Percentiles rank a stretch among this genome's conserved stretches.
These are phyloP conservation scores for Pangasianodon hypophthalmus DNA, from an alignment of 2,113 vertebrate species.

Conservation along the genomic window DNA sequence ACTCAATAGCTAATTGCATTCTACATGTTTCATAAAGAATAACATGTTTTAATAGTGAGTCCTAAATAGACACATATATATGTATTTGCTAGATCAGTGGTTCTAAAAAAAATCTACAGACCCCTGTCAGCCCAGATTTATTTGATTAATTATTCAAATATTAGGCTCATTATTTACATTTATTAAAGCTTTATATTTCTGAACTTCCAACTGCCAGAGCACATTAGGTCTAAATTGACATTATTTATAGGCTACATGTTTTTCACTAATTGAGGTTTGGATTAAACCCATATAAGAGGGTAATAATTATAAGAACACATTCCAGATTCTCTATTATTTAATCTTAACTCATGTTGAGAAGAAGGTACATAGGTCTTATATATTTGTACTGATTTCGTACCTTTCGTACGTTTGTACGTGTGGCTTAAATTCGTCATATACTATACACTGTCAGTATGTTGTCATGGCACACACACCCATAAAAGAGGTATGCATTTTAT, in stretches of 20 bases:
- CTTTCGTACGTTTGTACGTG: neutral
- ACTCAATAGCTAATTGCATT: neutral
- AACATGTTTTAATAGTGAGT: neutral
- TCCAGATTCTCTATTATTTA: neutral
- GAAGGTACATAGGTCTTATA: neutral
- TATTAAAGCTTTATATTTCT: neutral
- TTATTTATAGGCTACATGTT: neutral
- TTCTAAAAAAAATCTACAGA: neutral
- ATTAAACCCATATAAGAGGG: neutral
- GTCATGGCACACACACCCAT: neutral
- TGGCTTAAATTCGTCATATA: neutral
- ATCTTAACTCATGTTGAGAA: neutral
- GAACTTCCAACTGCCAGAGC: neutral
- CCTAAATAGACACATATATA: neutral
- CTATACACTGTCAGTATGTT: neutral
- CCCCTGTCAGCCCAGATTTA: neutral
- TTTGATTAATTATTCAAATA: neutral
- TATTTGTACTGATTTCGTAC: neutral
- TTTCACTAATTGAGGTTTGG: neutral
- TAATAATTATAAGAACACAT: neutral
- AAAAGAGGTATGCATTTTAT: neutral
- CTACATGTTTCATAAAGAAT: neutral
- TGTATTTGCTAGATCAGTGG: neutral
- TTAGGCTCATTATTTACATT: neutral
- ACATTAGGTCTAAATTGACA: neutral